Evolutionary conservation across 2,113 vertebrate genomes (phyloP), one percentile per base, ranked within the genome.

Genomic region (Labeo catla): DNA sequence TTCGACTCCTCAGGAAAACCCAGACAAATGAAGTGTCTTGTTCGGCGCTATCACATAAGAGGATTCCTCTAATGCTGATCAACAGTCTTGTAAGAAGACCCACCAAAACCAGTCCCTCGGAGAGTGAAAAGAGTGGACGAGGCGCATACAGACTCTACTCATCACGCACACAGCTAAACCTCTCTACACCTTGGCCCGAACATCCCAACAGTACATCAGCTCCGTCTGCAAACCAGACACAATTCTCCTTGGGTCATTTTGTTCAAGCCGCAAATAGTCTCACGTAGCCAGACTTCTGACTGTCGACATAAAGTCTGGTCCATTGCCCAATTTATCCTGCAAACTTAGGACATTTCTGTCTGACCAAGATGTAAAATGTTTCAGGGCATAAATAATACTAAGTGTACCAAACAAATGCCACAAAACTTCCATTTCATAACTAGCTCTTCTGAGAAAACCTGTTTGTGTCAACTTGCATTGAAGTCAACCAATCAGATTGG

Each of bases 81-180:
- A 82, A 50, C 79, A 68, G 28, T 45, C 61, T 70, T 80, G 59
- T 16, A 50, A 47, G 52, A 39, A 79, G 87, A 79, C 87, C 89
- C 80, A 83, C 85, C 87, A 90, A 83, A 85, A 81, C 76, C 12
- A 74, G 87, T 88, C 89, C 89, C 87, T 83, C 63, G 28, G 89
- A 79, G 89, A 88, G 82, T 13, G 72, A 34, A 36, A 68, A 85
- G 23, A 88, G 85, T 83, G 65, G 50, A 85, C 78, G 77, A 47
- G 61, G 45, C 61, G 50, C 80, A 82, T 82, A 19, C 61, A 16
- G 43, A 49, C 43, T 81, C 57, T 63, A 28, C 54, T 61, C 52
- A 61, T 59, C 36, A 43, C 34, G 13, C 57, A 47, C 34, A 47
- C 61, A 66, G 13, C 45, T 21, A 8, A 28, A n/a, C n/a, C 43